Percentiles rank a stretch among this genome's conserved stretches.
phyloP scores from a whole-genome alignment of 2,888 invertebrate genomes.

The Zygaena filipendulae region DNA sequence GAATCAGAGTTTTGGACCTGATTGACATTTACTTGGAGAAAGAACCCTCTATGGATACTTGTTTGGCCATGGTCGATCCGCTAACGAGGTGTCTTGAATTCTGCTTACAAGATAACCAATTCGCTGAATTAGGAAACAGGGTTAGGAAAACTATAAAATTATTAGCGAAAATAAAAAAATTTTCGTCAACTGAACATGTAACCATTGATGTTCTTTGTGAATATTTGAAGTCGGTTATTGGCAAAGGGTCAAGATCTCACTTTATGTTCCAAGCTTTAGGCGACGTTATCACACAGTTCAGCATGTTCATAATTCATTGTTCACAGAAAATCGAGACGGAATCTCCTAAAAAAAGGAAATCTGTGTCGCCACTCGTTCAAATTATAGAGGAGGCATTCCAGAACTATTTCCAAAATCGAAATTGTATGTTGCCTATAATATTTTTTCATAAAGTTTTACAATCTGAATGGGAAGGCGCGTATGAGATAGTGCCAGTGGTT shows the following conservation, averaged over 20 bases:
- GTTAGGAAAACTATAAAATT: slow-evolving; percentile 71
- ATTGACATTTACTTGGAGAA: slow-evolving; percentile 79
- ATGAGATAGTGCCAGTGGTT: slow-evolving; percentile 66
- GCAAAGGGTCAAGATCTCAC: slow-evolving; percentile 72
- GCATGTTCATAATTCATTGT: slow-evolving; percentile 73
- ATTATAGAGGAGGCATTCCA: slow-evolving; percentile 65
- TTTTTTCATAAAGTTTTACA: slow-evolving; percentile 74
- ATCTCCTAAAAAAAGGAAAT: slow-evolving; percentile 37
- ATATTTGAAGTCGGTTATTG: slow-evolving; percentile 67
- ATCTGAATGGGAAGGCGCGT: slow-evolving; percentile 73
- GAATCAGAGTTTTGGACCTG: slow-evolving; percentile 79
- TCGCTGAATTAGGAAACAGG: slow-evolving; percentile 73
- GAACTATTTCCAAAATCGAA: slow-evolving; percentile 72
- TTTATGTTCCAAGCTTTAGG: slow-evolving; percentile 74
- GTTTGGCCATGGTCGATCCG: slow-evolving; percentile 76
- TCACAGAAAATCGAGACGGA: slow-evolving; percentile 57
- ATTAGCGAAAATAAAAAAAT: slow-evolving; percentile 70
- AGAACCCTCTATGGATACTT: slow-evolving; percentile 73
- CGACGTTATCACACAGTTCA: slow-evolving; percentile 71
- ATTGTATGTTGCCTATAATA: slow-evolving; percentile 71
- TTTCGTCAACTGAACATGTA: slow-evolving; percentile 65
- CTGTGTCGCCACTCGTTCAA: slow-evolving; percentile 41
- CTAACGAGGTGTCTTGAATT: slow-evolving; percentile 75
- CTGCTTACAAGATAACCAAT: slow-evolving; percentile 75
- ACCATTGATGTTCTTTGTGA: slow-evolving; percentile 62